phyloP scores from a whole-genome alignment of 2,888 invertebrate species.

The Cyaniris semiargus region DNA sequence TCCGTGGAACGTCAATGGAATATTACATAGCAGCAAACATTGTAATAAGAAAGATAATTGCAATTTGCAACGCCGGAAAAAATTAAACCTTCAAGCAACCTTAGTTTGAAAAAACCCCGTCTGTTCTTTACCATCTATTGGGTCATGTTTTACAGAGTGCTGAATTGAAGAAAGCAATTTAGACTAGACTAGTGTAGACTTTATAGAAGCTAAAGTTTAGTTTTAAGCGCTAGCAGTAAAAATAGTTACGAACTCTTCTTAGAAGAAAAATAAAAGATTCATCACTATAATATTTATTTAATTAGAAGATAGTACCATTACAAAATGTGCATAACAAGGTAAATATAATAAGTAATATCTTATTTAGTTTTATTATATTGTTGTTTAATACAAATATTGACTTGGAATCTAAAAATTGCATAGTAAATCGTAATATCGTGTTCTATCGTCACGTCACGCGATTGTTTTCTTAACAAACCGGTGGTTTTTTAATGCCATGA shows the following conservation, averaged over 20 bases:
- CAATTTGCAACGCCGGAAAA: background rate
- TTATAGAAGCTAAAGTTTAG: background rate
- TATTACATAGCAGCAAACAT: slow-evolving; percentile 49
- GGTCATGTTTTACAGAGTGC: too few species aligned
- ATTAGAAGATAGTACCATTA: background rate
- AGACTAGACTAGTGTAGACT: background rate
- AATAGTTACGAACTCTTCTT: background rate
- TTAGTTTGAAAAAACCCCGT: background rate
- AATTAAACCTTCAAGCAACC: background rate
- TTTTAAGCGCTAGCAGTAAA: background rate
- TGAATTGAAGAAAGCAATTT: too few species aligned
- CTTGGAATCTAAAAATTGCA: background rate
- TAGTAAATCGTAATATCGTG: background rate
- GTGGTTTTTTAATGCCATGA: background rate
- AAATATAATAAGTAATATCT: background rate
- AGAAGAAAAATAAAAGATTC: background rate
- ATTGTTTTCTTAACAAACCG: background rate
- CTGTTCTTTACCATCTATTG: too few species aligned
- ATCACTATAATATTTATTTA: background rate
- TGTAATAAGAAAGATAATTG: background rate
- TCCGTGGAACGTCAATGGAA: slow-evolving; percentile 51
- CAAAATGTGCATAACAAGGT: slow-evolving; percentile 22
- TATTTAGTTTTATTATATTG: slow-evolving; percentile 9
- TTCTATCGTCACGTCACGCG: background rate
- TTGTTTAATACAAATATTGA: background rate